Conservation (phyloP, 2,113 vertebrate genomes). For the Paraplagusia blochii region DNA sequence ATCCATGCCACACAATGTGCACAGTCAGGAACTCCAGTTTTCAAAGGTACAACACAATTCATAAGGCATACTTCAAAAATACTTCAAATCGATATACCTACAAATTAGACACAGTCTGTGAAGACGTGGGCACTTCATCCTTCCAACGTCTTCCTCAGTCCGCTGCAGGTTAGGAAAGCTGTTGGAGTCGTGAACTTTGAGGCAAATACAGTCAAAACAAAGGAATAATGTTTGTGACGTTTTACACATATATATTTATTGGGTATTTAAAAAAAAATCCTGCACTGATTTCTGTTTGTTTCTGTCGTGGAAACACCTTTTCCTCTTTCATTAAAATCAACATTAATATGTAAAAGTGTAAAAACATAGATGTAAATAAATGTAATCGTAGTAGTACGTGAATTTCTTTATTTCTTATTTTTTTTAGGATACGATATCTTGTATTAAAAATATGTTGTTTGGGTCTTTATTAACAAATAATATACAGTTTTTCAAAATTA, state of each 20-base stretch:
- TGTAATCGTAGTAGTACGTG: no score
- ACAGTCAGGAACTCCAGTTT: conserved; percentile 66
- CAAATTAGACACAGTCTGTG: conserved; percentile 37
- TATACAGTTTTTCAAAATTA: no score
- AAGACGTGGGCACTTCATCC: conserved; percentile 42
- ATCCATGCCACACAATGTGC: conserved; percentile 72
- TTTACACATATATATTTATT: conserved; percentile 3
- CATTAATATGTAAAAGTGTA: no score
- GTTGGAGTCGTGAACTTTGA: conserved; percentile 33
- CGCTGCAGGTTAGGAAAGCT: conserved; percentile 18
- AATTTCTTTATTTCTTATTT: no score
- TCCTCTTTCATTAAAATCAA: no score
- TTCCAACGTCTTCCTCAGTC: conserved; percentile 35
- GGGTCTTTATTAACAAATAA: no score
- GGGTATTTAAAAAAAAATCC: not conserved
- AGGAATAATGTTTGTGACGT: not conserved
- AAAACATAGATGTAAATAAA: no score
- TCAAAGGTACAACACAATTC: conserved; percentile 72
- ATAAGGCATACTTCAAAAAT: conserved; percentile 53
- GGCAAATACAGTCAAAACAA: conserved; percentile 6
- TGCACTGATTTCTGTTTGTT: no score
- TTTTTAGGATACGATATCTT: no score
- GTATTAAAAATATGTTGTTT: no score
- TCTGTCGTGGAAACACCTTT: no score
- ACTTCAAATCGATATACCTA: conserved; percentile 11